These are phyloP conservation scores for Luffia ferchaultella DNA, from an alignment of 2,888 invertebrate genomes.

Conservation along the genomic window DNA sequence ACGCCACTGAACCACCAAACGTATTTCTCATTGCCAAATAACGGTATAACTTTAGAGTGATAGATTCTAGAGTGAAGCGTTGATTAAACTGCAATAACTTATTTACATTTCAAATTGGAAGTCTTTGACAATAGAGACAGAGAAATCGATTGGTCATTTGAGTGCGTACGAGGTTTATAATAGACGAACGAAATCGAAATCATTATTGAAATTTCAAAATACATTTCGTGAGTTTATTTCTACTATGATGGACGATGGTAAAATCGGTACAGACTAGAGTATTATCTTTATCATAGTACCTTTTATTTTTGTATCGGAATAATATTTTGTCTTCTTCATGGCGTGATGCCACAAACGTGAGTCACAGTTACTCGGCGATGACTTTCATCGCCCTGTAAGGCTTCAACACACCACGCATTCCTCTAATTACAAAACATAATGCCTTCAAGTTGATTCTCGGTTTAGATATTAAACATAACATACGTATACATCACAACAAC, in stretches of 20 bases:
- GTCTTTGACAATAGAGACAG: neutral
- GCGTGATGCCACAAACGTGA: too few species aligned
- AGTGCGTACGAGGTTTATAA: too few species aligned
- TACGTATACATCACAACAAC: too few species aligned
- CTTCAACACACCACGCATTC: too few species aligned
- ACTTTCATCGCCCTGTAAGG: constrained; percentile 59
- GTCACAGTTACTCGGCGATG: too few species aligned
- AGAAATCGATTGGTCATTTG: neutral
- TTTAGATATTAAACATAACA: too few species aligned
- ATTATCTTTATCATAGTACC: neutral
- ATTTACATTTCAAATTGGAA: neutral
- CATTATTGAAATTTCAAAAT: too few species aligned
- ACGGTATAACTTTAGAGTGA: neutral
- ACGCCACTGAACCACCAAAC: too few species aligned
- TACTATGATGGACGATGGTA: neutral
- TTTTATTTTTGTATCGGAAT: neutral
- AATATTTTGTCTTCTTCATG: too few species aligned
- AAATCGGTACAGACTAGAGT: neutral
- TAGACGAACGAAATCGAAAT: too few species aligned
- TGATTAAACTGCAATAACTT: neutral
- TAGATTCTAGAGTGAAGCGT: neutral
- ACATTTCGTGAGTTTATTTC: neutral
- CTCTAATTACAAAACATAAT: too few species aligned
- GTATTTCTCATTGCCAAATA: neutral
- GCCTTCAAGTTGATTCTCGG: too few species aligned